phyloP scores from a whole-genome alignment of 2,888 invertebrate species.

The Archips crataeganus region DNA sequence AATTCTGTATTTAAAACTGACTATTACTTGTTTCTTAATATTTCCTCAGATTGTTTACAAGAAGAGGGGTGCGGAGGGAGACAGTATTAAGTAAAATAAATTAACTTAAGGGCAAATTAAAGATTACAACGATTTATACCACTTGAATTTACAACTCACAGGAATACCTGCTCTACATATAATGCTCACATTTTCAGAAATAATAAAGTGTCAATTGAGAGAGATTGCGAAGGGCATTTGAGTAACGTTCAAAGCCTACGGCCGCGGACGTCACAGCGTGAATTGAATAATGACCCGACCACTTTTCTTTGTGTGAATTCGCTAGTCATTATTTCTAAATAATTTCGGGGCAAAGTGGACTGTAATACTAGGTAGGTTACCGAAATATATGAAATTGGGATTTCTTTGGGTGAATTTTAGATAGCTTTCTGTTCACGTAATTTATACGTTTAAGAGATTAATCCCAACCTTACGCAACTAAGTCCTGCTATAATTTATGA shows the following conservation, averaged over 20 bases:
- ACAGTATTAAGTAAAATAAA: no score
- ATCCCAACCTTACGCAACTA: constrained; percentile 1
- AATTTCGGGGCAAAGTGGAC: constrained; percentile 48
- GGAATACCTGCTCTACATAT: neutral
- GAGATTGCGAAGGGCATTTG: constrained; percentile 32
- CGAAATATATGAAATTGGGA: constrained; percentile 9
- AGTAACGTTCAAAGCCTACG: constrained; percentile 29
- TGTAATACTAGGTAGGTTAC: constrained; percentile 22
- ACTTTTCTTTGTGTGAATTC: constrained; percentile 53
- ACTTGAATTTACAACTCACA: no score
- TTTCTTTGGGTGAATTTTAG: neutral
- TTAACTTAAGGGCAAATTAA: no score
- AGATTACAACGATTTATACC: no score
- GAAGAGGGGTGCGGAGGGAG: no score
- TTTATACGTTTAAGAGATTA: constrained; percentile 11
- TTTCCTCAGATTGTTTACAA: no score
- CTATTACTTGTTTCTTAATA: no score
- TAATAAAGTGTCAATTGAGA: constrained; percentile 26
- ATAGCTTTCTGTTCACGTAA: neutral
- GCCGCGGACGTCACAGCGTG: constrained; percentile 45
- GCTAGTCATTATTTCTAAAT: constrained; percentile 61
- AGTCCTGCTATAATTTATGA: constrained; percentile 4
- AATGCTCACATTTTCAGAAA: neutral
- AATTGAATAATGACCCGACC: constrained; percentile 55
- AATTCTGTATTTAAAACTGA: no score